phyloP scores from a whole-genome alignment of 2,113 vertebrate genomes.

The Delphinus delphis region DNA sequence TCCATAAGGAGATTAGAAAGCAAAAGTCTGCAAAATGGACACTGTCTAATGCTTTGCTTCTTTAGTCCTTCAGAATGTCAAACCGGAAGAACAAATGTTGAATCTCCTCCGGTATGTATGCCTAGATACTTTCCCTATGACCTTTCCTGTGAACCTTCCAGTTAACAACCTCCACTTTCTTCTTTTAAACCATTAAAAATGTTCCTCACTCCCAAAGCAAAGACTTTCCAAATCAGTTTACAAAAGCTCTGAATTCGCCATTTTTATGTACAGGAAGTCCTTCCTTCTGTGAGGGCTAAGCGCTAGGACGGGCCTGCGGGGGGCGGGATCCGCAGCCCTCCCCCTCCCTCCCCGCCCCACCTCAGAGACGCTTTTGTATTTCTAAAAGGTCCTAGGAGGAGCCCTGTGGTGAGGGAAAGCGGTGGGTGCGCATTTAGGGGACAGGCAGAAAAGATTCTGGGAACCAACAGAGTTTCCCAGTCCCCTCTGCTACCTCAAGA shows the following conservation, averaged over 20 bases:
- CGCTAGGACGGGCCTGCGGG: background rate
- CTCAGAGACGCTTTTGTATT: background rate
- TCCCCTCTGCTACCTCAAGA: slow-evolving; percentile 38
- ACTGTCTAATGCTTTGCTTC: slow-evolving; percentile 86
- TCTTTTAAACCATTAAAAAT: slow-evolving; percentile 67
- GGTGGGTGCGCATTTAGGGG: background rate
- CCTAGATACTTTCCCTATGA: background rate
- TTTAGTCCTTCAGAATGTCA: slow-evolving; percentile 81
- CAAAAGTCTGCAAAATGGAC: slow-evolving; percentile 85
- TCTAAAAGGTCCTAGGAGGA: slow-evolving; percentile 44
- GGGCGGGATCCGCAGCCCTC: background rate
- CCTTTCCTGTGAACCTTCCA: slow-evolving; percentile 67
- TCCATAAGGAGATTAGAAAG: slow-evolving; percentile 89
- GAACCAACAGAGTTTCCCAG: background rate
- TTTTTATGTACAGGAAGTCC: slow-evolving; percentile 67
- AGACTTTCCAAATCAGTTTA: slow-evolving; percentile 71
- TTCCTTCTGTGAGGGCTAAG: slow-evolving; percentile 57
- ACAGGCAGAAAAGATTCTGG: background rate
- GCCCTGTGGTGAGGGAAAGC: background rate
- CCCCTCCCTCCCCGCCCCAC: background rate
- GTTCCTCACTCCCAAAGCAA: slow-evolving; percentile 71
- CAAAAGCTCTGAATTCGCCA: slow-evolving; percentile 64
- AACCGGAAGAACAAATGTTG: slow-evolving; percentile 80
- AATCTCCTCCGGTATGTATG: slow-evolving; percentile 70
- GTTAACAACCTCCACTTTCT: slow-evolving; percentile 68